These are phyloP conservation scores for Paramormyrops hopkinsi DNA, from an alignment of 2,797 vertebrate species.

Conservation along the genomic window DNA sequence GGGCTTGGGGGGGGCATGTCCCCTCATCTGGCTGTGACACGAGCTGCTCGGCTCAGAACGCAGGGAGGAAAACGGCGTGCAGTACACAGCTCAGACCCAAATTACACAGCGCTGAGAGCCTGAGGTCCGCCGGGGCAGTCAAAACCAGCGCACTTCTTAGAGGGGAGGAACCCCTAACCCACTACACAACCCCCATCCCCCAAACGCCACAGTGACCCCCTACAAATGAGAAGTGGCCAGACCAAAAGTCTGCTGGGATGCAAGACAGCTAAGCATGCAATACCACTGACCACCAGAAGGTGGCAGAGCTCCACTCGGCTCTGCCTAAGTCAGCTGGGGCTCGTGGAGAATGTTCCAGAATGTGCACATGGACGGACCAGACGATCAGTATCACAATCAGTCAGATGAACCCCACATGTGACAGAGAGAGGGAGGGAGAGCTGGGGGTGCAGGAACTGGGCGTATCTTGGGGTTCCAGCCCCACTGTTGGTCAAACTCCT, in stretches of 20 bases:
- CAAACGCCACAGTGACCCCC: not conserved
- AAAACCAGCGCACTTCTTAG: not conserved
- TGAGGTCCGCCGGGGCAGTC: not conserved
- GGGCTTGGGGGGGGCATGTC: not conserved
- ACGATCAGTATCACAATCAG: not conserved
- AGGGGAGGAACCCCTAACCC: not conserved
- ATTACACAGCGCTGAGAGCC: not conserved
- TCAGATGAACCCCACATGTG: not conserved
- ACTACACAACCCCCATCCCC: not conserved
- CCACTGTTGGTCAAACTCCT: not conserved
- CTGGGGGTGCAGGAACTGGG: not conserved
- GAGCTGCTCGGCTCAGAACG: not conserved
- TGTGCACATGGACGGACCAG: too few relatives aligned
- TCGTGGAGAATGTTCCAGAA: not conserved
- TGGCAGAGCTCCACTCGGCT: not conserved
- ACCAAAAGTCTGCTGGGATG: not conserved
- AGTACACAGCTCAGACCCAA: too few relatives aligned
- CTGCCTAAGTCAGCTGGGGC: not conserved
- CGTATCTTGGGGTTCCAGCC: too few relatives aligned
- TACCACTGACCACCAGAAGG: not conserved
- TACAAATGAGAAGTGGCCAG: not conserved
- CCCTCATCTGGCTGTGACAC: not conserved
- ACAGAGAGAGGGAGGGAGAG: not conserved
- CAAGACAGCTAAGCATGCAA: not conserved
- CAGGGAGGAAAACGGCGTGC: not conserved